A percentile compares a stretch with the other conserved stretches of the same genome.
phyloP scores from a whole-genome alignment of 1,140 invertebrate species.

The Aphaenogaster rudis region DNA sequence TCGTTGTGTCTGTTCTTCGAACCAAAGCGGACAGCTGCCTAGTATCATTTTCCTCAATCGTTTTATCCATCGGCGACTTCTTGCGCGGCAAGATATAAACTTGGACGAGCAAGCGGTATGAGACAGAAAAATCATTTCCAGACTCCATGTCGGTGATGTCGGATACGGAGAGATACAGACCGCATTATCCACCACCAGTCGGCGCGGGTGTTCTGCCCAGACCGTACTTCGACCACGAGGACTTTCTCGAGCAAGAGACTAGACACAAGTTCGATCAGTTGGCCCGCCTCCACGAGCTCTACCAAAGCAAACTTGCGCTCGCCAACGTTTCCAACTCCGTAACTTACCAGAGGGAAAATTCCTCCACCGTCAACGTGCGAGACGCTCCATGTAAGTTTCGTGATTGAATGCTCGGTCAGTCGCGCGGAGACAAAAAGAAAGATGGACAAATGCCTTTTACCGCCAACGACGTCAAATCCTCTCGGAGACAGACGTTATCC shows the following conservation, averaged over 20 bases:
- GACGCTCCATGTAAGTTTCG: conserved; percentile 84
- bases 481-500: background rate
- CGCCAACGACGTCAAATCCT: background rate
- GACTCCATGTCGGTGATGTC: conserved; percentile 93
- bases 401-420: background rate
- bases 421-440: conserved; percentile 3
- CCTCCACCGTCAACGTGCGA: conserved; percentile 82
- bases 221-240: conserved; percentile 85
- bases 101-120: background rate
- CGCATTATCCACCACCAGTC: conserved; percentile 83
- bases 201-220: conserved; percentile 83
- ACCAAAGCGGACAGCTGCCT: conserved; percentile 4
- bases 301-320: conserved; percentile 90
- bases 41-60: background rate
- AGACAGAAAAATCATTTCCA: conserved; percentile 76
- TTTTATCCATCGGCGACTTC: conserved; percentile 30
- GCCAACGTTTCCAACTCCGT: conserved; percentile 88
- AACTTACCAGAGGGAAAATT: conserved; percentile 87
- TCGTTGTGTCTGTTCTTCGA: conserved; percentile 56
- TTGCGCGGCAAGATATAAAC: conserved; percentile 34
- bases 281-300: conserved; percentile 90
- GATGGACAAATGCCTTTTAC: background rate
- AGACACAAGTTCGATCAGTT: conserved; percentile 90
- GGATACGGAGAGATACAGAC: conserved; percentile 89
- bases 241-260: conserved; percentile 85